Base-by-base conservation (phyloP, 2,113 vertebrate genomes). In the Acrocephalus kingi region DNA sequence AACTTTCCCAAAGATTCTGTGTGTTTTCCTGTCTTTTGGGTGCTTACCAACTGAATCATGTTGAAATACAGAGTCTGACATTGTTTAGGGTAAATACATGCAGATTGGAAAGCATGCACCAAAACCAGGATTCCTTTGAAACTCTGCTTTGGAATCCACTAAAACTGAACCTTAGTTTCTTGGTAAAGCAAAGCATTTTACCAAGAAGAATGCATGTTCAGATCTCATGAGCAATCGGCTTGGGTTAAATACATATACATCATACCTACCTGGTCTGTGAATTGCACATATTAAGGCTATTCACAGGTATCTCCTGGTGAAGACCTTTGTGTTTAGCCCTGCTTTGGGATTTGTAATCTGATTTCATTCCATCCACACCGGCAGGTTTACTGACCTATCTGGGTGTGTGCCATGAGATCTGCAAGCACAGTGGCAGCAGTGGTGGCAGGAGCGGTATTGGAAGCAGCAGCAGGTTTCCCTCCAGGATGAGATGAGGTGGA, bases 401-500 rank as follows among this genome's bases (percentile, higher is more conserved):
- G 99, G 97, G 98, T 98, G 98, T 99, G 99, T 89, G 99, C 98
- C 98, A 98, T 98, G 56, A 99, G 98, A 98, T 99, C 99, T 90
- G 99, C 97, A 96, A 99, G 98, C 54, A 98, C 97, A 20, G 98
- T 98, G 84, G 98, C 98, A 83, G 98, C 97, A 69, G 98, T 94
- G 75, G 95, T 98, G 82, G 98, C 97, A 87, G 97, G 97, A 93
- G 97, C 94, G 23, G 98, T 88, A 77, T 95, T 97, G 95, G 98
- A 97, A 94, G 98, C 98, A 86, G 98, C 96, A 93, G 97, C 95
- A 79, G 98, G 98, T 97, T 98, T 98, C 98, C 98, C 99, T 98
- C 99, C 99, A 30, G 98, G 98, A 98, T 99, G 99, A 93, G 99
- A 99, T 98, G 99, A 99, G 93, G 99, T 99, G 98, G 99, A 99